Evolutionary conservation across 1,140 invertebrate species (phyloP).

Genomic region (Drosophila athabasca): DNA sequence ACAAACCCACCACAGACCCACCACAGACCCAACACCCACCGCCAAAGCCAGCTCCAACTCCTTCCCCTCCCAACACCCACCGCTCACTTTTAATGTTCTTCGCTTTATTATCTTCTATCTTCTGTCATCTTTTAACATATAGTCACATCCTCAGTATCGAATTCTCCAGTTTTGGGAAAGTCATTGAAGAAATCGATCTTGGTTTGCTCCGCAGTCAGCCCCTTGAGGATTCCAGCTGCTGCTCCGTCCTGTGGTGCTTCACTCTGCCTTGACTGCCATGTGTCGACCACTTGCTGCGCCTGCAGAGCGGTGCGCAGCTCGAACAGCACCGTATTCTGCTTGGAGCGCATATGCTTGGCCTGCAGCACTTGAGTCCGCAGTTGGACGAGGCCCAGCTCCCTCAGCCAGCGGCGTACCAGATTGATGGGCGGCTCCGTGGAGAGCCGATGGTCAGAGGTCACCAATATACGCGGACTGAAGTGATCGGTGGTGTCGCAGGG

Average conservation of each 20-base stretch:
- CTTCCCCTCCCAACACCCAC: neutral
- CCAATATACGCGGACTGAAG: conserved; percentile 21
- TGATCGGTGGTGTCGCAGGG: no score
- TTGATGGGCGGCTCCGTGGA: no score
- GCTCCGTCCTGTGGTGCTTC: no score
- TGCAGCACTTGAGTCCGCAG: conserved; percentile 32
- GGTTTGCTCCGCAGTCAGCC: neutral
- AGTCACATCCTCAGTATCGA: neutral
- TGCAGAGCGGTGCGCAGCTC: conserved; percentile 28
- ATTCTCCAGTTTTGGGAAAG: neutral
- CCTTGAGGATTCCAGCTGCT: neutral
- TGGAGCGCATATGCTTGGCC: conserved; percentile 13
- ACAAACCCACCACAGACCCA: neutral
- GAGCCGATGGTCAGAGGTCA: neutral
- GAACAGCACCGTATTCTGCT: conserved; percentile 1
- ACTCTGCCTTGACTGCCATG: neutral
- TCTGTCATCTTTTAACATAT: neutral
- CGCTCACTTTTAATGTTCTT: neutral
- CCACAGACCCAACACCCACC: neutral
- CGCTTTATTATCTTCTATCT: neutral
- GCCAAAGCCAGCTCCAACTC: no score
- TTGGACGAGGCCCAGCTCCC: conserved; percentile 6
- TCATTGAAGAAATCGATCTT: conserved; percentile 8
- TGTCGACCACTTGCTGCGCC: conserved; percentile 11
- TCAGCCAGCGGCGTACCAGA: conserved; percentile 10